Evolutionary conservation across 2,113 vertebrate species (phyloP), one percentile per base, ranked within the genome.

Genomic region (Cochlearius cochlearius): DNA sequence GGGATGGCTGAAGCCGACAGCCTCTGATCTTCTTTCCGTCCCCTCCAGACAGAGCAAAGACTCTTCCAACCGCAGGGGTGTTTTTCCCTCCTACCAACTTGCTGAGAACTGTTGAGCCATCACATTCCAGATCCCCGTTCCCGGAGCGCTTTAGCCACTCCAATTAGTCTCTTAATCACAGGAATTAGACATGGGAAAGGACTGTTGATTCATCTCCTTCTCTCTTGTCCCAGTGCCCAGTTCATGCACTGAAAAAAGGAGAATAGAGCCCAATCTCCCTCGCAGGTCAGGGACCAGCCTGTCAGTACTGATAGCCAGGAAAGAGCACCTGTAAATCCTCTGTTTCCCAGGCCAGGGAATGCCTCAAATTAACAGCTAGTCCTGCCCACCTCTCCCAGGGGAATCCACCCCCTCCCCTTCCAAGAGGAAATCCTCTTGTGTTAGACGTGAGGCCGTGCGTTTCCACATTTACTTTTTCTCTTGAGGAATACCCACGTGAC

Each of bases 111-210:
- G 89, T 94, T 56, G 85, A 85, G 88, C 86, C 94, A 63, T 90
- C 22, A 9, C 89, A 87, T 97, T 97, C 92, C 96, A 68, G 50
- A 82, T 95, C 58, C 73, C 20, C 1, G 7, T 68, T 75, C 83
- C 80, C 13, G 2, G 78, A 75, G 83, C 5, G 39, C 60, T 94
- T 68, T 18, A 87, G 86, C 83, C 80, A 66, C 73, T 87, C 89
- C 77, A 96, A 25, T 94, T 87, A 92, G 78, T 93, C 89, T 86
- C 84, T 73, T 92, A 95, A 92, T 95, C 86, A 62, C 58, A 34
- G 84, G 74, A 95, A 94, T 87, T 85, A 91, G 91, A 76, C 17
- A 25, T 91, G 94, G 94, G 92, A 96, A 94, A 88, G 25, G 34
- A 30, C 69, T 64, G 80, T 79, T 87, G 81, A 64, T 95, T 97